These are phyloP conservation scores for Drosophila tsacasi DNA, from an alignment of 1,140 invertebrate species.

Conservation along the genomic window DNA sequence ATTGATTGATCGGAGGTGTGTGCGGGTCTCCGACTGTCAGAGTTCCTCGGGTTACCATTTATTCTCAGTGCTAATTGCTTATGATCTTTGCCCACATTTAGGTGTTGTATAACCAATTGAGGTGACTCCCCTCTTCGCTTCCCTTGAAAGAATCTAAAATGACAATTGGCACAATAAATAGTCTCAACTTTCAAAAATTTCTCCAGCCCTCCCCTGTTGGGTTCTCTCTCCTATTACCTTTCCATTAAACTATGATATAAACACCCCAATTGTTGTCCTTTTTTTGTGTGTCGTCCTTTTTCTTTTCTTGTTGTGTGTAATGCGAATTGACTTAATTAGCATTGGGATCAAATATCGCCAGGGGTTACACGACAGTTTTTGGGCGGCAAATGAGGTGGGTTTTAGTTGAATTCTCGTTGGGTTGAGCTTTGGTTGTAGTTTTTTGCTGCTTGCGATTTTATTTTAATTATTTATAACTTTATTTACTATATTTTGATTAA, in stretches of 20 bases:
- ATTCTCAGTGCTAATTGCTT: constrained; percentile 70
- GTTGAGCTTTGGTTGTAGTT: neutral
- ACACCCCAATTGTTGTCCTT: constrained; percentile 65
- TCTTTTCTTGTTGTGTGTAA: constrained; percentile 44
- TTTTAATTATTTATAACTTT: neutral
- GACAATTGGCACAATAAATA: constrained; percentile 69
- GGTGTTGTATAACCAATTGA: constrained; percentile 66
- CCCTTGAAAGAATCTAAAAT: constrained; percentile 28
- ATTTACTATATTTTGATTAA: neutral
- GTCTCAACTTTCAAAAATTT: constrained; percentile 82
- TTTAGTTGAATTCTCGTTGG: neutral
- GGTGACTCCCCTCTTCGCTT: constrained; percentile 29
- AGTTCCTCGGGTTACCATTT: constrained; percentile 67
- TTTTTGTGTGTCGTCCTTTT: constrained; percentile 25
- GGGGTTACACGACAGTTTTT: constrained; percentile 17
- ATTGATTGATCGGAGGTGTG: constrained; percentile 59
- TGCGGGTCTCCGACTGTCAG: constrained; percentile 62
- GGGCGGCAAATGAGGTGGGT: neutral
- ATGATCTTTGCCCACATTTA: constrained; percentile 76
- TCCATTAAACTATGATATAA: constrained; percentile 67
- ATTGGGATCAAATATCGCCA: constrained; percentile 55
- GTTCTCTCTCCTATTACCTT: constrained; percentile 68
- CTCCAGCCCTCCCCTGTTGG: constrained; percentile 42
- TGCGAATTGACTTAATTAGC: constrained; percentile 74
- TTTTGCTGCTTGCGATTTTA: neutral